A percentile compares a stretch with the other conserved stretches of the same genome.
Evolutionary conservation across 2,797 vertebrate species (phyloP).

Genomic region (Emys orbicularis): DNA sequence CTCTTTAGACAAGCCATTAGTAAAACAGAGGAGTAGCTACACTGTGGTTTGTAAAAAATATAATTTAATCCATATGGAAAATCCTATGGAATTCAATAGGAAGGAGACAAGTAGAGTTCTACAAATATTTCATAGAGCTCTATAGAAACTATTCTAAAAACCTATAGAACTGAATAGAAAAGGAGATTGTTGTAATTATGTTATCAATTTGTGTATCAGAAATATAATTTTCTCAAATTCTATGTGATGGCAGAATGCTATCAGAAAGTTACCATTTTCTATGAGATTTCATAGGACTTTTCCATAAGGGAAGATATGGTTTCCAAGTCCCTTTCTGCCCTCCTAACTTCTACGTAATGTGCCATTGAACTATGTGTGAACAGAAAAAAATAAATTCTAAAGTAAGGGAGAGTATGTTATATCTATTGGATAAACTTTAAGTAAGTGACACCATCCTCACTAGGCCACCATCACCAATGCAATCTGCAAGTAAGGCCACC

Average conservation of each 20-base stretch:
- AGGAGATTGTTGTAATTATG: neutral
- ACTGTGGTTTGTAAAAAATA: neutral
- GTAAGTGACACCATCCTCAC: rapidly evolving
- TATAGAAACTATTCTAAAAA: neutral
- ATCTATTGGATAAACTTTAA: neutral
- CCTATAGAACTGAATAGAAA: neutral
- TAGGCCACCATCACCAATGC: neutral
- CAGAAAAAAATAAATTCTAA: neutral
- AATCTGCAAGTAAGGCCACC: slow-evolving; percentile 46
- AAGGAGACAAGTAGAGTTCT: rapidly evolving
- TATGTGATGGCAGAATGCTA: neutral
- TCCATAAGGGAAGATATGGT: rapidly evolving
- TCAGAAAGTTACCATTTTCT: slow-evolving; percentile 13
- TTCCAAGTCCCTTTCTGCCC: neutral
- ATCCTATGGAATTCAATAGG: neutral
- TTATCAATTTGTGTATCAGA: neutral
- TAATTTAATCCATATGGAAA: neutral
- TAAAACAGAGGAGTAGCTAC: neutral
- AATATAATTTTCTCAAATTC: neutral
- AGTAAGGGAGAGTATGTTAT: slow-evolving; percentile 5
- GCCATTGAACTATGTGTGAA: neutral
- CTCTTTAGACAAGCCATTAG: neutral
- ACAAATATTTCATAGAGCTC: neutral
- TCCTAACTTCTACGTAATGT: neutral
- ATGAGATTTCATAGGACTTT: slow-evolving; percentile 34